phyloP scores from a whole-genome alignment of 2,113 vertebrate genomes.

The Tylochromis polylepis region DNA sequence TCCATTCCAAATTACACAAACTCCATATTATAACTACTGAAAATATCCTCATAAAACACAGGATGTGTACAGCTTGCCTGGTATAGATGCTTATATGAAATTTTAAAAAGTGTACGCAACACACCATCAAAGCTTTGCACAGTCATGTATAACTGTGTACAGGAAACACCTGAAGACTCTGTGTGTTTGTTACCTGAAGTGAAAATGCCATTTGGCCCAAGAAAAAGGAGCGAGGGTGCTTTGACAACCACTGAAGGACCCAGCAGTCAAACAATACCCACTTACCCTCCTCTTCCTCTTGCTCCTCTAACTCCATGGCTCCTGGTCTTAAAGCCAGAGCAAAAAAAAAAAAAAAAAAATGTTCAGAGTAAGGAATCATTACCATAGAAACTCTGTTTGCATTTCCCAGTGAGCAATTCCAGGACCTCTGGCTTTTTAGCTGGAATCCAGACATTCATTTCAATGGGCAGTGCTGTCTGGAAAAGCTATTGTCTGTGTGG shows the following conservation, averaged over 20 bases:
- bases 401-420: slow-evolving; percentile 75
- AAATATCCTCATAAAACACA: not conserved
- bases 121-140: not conserved
- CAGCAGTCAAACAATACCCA: not conserved
- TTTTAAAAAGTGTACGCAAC: not conserved
- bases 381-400: slow-evolving; percentile 78
- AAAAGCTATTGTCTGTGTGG: slow-evolving; percentile 55
- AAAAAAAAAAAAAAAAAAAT: slow-evolving; percentile 35
- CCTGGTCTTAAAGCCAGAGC: slow-evolving; percentile 27
- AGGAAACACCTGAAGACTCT: not conserved
- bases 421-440: slow-evolving; percentile 61
- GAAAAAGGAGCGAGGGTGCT: not conserved
- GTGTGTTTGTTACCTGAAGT: not conserved
- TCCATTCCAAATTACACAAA: not conserved
- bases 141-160: not conserved
- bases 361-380: slow-evolving; percentile 60
- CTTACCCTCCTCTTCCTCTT: slow-evolving; percentile 14
- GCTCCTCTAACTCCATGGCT: slow-evolving; percentile 13
- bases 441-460: slow-evolving; percentile 70
- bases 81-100: not conserved
- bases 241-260: not conserved
- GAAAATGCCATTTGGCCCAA: not conserved
- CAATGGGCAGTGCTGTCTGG: slow-evolving; percentile 51
- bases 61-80: not conserved
- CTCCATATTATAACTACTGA: not conserved